phyloP scores from a whole-genome alignment of 2,797 vertebrate genomes.

The Chloroceryle inda region DNA sequence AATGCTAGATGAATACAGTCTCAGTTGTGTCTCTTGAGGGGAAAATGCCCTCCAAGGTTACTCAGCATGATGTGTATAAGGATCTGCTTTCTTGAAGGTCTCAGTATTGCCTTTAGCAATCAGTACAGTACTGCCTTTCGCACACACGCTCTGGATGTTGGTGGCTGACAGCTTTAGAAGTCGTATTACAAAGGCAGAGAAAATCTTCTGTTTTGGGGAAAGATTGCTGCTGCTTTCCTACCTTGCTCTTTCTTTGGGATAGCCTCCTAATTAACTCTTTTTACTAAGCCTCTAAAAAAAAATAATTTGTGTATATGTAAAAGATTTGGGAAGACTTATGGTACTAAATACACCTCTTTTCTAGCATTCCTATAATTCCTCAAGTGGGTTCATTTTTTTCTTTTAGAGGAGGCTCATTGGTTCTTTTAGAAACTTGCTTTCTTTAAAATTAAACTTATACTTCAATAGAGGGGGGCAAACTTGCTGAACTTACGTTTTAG shows the following conservation, averaged over 20 bases:
- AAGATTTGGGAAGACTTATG: not conserved
- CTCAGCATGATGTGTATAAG: not conserved
- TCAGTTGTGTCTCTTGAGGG: not conserved
- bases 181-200: not conserved
- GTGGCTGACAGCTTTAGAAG: not conserved
- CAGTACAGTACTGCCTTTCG: not conserved
- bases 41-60: conserved; percentile 6
- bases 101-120: not conserved
- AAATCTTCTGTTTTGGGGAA: not conserved
- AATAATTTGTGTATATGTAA: not conserved
- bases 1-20: not conserved
- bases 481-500: not conserved
- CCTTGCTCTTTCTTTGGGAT: not conserved
- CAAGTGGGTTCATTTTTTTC: rapidly evolving
- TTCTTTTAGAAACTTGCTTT: not conserved
- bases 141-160: not conserved
- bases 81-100: not conserved
- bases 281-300: not conserved
- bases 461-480: not conserved
- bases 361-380: not conserved
- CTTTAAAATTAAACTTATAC: not conserved
- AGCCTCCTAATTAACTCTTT: not conserved
- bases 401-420: not conserved
- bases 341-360: not conserved
- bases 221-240: not conserved